phyloP scores from a whole-genome alignment of 2,113 vertebrate species.

The Narcine bancroftii region DNA sequence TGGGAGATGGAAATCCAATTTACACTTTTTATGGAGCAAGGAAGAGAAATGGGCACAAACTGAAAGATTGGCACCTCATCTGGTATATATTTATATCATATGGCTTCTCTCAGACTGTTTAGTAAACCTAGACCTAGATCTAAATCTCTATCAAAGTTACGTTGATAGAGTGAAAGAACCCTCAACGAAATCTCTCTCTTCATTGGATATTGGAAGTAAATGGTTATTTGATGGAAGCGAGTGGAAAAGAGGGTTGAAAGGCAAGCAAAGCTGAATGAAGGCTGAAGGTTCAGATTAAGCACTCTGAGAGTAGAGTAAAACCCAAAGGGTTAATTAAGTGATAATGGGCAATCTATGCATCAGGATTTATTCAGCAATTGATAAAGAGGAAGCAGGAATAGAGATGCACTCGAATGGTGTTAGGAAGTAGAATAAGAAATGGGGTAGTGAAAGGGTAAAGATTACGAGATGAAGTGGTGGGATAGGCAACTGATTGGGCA shows the following conservation, averaged over 20 bases:
- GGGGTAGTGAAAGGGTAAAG: not conserved
- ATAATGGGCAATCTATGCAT: not conserved
- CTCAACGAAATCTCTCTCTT: not conserved
- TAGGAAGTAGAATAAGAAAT: not conserved
- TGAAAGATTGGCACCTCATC: not conserved
- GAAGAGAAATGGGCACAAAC: not conserved
- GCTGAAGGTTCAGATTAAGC: not conserved
- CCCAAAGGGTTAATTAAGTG: not conserved
- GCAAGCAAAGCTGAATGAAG: not conserved
- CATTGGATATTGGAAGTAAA: not conserved
- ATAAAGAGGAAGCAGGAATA: not conserved
- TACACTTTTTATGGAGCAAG: not conserved
- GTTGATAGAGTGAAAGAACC: not conserved
- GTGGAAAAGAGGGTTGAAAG: not conserved
- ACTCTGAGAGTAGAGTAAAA: too few relatives aligned
- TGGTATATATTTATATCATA: not conserved
- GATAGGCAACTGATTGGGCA: not conserved
- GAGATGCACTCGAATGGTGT: not conserved
- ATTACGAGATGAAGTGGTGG: not conserved
- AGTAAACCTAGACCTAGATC: too few relatives aligned
- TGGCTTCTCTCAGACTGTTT: not conserved
- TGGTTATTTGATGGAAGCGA: not conserved
- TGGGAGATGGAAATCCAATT: not conserved
- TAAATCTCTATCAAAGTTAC: not conserved
- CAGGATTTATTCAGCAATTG: not conserved